phyloP scores from a whole-genome alignment of 2,797 vertebrate genomes.

The Glossophaga mutica region DNA sequence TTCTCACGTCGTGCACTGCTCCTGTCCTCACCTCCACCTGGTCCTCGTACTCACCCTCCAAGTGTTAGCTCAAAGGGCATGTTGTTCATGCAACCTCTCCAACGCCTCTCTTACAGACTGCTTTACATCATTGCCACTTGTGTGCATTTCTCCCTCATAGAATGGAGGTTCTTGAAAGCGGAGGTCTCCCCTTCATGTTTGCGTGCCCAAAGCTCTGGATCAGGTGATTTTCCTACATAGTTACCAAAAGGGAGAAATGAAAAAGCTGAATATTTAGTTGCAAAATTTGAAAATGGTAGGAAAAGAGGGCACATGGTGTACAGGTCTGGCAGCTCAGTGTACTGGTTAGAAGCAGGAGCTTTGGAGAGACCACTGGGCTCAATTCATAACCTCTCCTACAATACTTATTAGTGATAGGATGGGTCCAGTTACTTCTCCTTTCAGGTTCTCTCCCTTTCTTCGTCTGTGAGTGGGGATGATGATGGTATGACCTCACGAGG shows the following conservation, averaged over 20 bases:
- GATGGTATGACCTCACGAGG: background rate
- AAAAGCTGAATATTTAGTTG: background rate
- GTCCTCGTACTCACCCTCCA: background rate
- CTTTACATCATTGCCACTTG: background rate
- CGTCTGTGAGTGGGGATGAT: background rate
- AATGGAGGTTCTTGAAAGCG: background rate
- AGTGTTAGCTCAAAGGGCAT: background rate
- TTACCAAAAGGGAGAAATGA: background rate
- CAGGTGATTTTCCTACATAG: background rate
- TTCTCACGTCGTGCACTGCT: background rate
- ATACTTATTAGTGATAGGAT: background rate
- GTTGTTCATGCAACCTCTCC: background rate
- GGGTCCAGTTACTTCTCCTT: background rate
- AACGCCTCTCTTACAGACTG: background rate
- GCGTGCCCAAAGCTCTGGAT: background rate
- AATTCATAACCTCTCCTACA: background rate
- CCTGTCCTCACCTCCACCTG: background rate
- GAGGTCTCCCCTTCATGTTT: background rate
- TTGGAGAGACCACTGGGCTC: background rate
- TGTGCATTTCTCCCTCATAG: background rate
- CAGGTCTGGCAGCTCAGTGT: background rate
- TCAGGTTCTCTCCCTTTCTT: background rate
- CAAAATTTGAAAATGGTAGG: background rate
- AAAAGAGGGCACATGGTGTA: background rate
- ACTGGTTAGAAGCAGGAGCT: background rate